These are phyloP conservation scores for Colostygia pectinataria DNA, from an alignment of 2,888 invertebrate species.

Conservation along the genomic window DNA sequence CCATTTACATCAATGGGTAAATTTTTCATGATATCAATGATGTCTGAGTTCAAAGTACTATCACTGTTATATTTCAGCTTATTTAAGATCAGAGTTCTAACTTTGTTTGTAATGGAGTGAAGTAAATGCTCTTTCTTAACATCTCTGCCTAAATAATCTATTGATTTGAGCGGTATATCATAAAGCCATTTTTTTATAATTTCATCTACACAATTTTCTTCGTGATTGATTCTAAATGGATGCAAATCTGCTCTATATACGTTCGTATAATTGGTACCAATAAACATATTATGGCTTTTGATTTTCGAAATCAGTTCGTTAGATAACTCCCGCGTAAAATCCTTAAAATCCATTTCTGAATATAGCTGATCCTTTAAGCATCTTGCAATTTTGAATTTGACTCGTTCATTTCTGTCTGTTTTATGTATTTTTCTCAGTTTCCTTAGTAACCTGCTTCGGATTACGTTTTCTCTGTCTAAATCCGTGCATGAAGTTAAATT, in stretches of 20 bases:
- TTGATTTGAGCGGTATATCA: slow-evolving; percentile 40
- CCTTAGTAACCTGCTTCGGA: slow-evolving; percentile 32
- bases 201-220: slow-evolving; percentile 33
- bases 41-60: slow-evolving; percentile 37
- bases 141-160: slow-evolving; percentile 32
- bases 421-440: slow-evolving; percentile 30
- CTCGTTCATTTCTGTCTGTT: slow-evolving; percentile 15
- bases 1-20: slow-evolving; percentile 41
- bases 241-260: slow-evolving; percentile 32
- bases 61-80: slow-evolving; percentile 33
- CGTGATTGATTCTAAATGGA: slow-evolving; percentile 6
- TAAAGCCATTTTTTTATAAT: slow-evolving; percentile 49
- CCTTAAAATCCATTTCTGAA: slow-evolving; percentile 24
- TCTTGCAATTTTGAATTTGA: slow-evolving; percentile 23
- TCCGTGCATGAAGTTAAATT: slow-evolving; percentile 35
- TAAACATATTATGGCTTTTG: slow-evolving; percentile 22
- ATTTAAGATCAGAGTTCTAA: slow-evolving; percentile 38
- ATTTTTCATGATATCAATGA: slow-evolving; percentile 44
- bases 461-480: slow-evolving; percentile 28
- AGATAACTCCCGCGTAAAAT: slow-evolving; percentile 24
- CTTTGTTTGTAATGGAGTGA: slow-evolving; percentile 34
- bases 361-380: slow-evolving; percentile 23
- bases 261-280: slow-evolving; percentile 13
- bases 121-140: slow-evolving; percentile 38
- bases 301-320: slow-evolving; percentile 29